Evolutionary conservation across 1,140 invertebrate genomes (phyloP).

Genomic region (Octopus bimaculoides): DNA sequence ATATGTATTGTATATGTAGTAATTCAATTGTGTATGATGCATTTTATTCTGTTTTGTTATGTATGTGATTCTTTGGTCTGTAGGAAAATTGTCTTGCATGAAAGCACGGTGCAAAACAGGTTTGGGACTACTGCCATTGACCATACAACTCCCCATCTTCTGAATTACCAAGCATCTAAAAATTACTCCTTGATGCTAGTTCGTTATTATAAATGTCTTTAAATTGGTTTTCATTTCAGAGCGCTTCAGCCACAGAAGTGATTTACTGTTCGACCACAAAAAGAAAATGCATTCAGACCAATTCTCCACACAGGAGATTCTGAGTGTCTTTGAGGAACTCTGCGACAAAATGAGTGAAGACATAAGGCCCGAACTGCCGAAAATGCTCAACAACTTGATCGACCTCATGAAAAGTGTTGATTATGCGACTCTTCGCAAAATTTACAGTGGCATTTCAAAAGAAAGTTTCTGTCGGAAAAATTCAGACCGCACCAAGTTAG

Average conservation of each 20-base stretch:
- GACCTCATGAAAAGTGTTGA: not conserved
- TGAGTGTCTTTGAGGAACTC: not conserved
- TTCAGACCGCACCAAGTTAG: too few relatives aligned
- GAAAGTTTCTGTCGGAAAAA: too few relatives aligned
- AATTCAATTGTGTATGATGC: too few relatives aligned
- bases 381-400: conserved; percentile 50
- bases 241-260: not conserved
- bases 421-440: not conserved
- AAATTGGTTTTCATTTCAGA: not conserved
- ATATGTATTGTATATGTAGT: too few relatives aligned
- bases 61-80: not conserved
- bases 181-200: not conserved
- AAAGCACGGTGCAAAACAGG: not conserved
- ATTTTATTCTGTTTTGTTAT: not conserved
- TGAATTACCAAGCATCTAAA: not conserved
- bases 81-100: not conserved
- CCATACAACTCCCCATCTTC: not conserved
- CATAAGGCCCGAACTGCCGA: conserved; percentile 49
- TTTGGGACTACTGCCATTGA: not conserved
- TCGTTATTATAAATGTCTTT: not conserved
- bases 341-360: conserved; percentile 23
- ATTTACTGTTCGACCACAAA: not conserved
- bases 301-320: not conserved
- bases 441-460: not conserved
- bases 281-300: not conserved